Conservation (phyloP, 2,113 vertebrate species). For the Charina bottae region DNA sequence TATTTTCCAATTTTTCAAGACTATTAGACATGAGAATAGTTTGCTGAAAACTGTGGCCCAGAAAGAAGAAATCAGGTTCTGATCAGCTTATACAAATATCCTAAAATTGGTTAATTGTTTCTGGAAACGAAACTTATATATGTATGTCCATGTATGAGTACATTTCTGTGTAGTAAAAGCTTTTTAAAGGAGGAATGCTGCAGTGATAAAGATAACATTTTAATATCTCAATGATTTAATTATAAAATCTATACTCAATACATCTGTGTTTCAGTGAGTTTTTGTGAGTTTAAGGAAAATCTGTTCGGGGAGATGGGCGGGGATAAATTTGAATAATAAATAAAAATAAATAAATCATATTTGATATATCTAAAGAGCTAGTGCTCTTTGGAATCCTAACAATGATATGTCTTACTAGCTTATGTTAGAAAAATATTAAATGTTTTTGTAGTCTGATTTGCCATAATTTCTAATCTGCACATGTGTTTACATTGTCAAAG, state of each 20-base stretch:
- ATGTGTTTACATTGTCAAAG: too few species aligned
- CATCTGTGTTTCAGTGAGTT: too few species aligned
- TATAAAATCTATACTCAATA: background rate
- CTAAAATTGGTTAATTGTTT: background rate
- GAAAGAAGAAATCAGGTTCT: background rate
- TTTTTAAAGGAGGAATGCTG: fast-evolving
- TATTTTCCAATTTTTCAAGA: background rate
- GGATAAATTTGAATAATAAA: too few species aligned
- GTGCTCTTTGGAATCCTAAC: too few species aligned
- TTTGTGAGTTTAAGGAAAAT: too few species aligned
- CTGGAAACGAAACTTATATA: background rate
- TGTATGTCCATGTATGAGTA: background rate
- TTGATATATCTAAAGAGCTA: too few species aligned
- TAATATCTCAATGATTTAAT: background rate
- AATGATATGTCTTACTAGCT: too few species aligned
- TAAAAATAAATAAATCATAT: too few species aligned
- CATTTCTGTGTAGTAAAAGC: background rate
- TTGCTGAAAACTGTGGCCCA: slow-evolving; percentile 23
- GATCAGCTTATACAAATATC: slow-evolving; percentile 10
- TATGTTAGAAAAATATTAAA: too few species aligned
- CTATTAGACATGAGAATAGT: slow-evolving; percentile 34
- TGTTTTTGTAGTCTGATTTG: too few species aligned
- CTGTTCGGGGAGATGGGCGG: too few species aligned
- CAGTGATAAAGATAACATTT: background rate
- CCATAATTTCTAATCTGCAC: too few species aligned